Evolutionary conservation across 1,140 invertebrate genomes (phyloP).

Genomic region (Ectropis grisescens): DNA sequence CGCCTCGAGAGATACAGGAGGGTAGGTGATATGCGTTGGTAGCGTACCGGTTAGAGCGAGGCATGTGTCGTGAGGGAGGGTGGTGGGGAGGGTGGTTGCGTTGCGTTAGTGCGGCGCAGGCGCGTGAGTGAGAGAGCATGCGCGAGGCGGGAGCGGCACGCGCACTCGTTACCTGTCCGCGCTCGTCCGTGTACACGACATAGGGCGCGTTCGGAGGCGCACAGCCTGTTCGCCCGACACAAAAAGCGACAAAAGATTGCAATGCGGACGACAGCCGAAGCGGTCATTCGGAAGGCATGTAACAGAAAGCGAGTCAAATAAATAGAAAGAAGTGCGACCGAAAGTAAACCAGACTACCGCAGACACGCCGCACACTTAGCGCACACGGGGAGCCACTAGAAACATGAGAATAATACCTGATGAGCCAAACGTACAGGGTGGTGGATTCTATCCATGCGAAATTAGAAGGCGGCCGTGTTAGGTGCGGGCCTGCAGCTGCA

Average conservation of each 20-base stretch:
- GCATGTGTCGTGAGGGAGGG: constrained; percentile 22
- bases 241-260: constrained; percentile 65
- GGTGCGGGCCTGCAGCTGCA: constrained; percentile 60
- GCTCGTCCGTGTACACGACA: constrained; percentile 95
- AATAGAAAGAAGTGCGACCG: constrained; percentile 59
- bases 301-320: constrained; percentile 70
- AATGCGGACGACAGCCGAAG: constrained; percentile 64
- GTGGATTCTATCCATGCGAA: constrained; percentile 66
- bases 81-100: not conserved
- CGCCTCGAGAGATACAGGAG: too few relatives aligned
- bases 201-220: constrained; percentile 88
- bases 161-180: constrained; percentile 87
- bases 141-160: constrained; percentile 24
- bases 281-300: constrained; percentile 70
- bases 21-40: constrained; percentile 32
- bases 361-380: constrained; percentile 57
- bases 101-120: not conserved
- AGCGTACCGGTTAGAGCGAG: constrained; percentile 41
- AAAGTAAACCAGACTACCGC: constrained; percentile 44
- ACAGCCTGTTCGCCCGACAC: constrained; percentile 59
- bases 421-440: constrained; percentile 66
- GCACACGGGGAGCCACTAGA: constrained; percentile 62
- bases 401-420: constrained; percentile 67
- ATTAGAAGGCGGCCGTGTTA: constrained; percentile 68
- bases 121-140: constrained; percentile 4